Evolutionary conservation across 2,888 invertebrate genomes (phyloP), one percentile per base, ranked within the genome.

Genomic region (Pachycephus smyrnensis): DNA sequence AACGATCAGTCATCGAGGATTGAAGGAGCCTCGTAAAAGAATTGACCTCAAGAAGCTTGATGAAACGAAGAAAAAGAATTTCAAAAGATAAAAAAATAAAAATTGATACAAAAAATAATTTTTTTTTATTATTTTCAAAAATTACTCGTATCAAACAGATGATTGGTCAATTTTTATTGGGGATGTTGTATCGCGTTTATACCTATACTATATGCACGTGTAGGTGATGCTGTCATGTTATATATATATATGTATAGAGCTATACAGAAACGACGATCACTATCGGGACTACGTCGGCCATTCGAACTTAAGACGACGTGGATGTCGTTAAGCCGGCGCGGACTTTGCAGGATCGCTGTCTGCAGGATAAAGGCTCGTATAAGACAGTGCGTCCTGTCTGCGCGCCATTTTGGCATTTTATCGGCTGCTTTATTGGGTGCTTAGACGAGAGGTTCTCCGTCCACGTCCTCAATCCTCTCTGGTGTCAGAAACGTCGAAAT

Each of bases 361-460:
- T 75, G 78, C 75, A 76, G 69, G 73, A 71, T 75, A 71, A 75
- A 78, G 75, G 75, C 76, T 76, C 78, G 75, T 78, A 78, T 75
- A 78, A 78, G 78, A 78, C 78, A 75, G 75, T 68, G 35, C 36
- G 75, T 78, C 78, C 78, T 75, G 78, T 78, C 78, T 78, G 78
- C 78, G 75, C 78, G 73, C 75, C 75, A 78, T 78, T 78, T 78
- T 78, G 75, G 75, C 75, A 78, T 78, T 78, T 78, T 78, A 78
- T 78, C 75, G 78, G 78, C 75, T 75, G 78, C 75, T 78, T 78
- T 78, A 78, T 78, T 78, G 78, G 78, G 78, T 78, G 78, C 78
- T 78, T 76, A 78, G 75, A 32, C 55, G 77, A 32, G 77, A n/a
- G 78, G 78, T 73, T 78, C 78, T 78, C 76, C 68, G 15, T 4